Evolutionary conservation across 1,140 invertebrate genomes (phyloP), one percentile per base, ranked within the genome.

Genomic region (Eurosta solidaginis): DNA sequence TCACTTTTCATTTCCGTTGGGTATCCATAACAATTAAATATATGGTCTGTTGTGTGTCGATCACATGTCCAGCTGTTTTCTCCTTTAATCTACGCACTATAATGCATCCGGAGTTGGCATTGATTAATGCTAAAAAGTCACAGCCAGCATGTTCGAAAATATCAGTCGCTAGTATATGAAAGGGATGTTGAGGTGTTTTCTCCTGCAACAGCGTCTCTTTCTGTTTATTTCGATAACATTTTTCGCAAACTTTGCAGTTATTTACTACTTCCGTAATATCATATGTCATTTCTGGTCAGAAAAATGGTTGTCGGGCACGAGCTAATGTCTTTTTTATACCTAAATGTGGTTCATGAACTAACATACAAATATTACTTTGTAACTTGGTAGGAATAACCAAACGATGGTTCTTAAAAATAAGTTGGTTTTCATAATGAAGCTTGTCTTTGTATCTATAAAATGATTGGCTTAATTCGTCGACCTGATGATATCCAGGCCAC

Each of bases 201-300:
- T 77, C 50, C 47, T 77, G 49, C 20, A 77, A 20, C 25, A 77
- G 33, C 5, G 50, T 20, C 36, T 77, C 76, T 36, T 54, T 77
- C 52, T 50, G 47, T 6, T 33, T 78, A 73, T 47, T 77, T 7
- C 54, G 52, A 47, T 40, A 50, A 52, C 68, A 80, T 77, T 78
- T 80, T 77, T 79, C 68, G 79, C 79, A 80, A 22, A 78, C 42
- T 33, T 27, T 27, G 47, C 33, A 77, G 22, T 27, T 25, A 33
- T 54, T 29, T 54, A 40, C 47, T n/a, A 42, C 5, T 52, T 77
- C 17, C 76, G 10, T 33, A 40, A 77, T 77, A 36, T 44, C 14
- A 9, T 54, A 9, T 17, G 27, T 50, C 42, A 44, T 44, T 44
- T 12, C 36, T 20, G 36, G 44, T 12, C 73, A 27, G 36, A 14